Conservation (phyloP, 1,140 invertebrate genomes). For the Drosophila teissieri region DNA sequence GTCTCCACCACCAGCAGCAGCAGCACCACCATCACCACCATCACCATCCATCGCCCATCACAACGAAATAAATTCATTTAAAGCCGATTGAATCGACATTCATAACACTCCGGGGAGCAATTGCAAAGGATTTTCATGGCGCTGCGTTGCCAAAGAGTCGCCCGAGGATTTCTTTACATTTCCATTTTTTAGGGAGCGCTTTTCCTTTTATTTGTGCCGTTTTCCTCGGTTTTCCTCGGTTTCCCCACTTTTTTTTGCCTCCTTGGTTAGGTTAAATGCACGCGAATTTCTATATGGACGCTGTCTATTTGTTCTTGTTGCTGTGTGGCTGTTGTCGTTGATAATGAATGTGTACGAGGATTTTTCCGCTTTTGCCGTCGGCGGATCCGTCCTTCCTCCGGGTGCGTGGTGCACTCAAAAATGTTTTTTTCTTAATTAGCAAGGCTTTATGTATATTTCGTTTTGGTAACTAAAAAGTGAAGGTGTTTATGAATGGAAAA, state of each 20-base stretch:
- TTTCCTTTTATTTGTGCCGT: constrained; percentile 36
- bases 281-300: constrained; percentile 67
- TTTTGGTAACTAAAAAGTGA: no score
- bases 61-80: constrained; percentile 83
- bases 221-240: constrained; percentile 23
- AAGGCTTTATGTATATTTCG: neutral
- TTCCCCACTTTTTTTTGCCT: constrained; percentile 9
- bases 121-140: constrained; percentile 83
- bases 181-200: constrained; percentile 69
- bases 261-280: constrained; percentile 70
- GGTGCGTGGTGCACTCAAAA: constrained; percentile 1
- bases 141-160: constrained; percentile 71
- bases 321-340: constrained; percentile 65
- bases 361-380: constrained; percentile 42
- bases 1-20: neutral
- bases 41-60: constrained; percentile 17
- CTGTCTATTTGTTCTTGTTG: constrained; percentile 58
- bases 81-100: constrained; percentile 84
- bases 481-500: no score
- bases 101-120: constrained; percentile 84
- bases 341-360: constrained; percentile 75
- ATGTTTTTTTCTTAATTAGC: neutral
- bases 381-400: constrained; percentile 8
- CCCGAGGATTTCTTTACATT: constrained; percentile 80
- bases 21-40: no score